phyloP scores from a whole-genome alignment of 2,113 vertebrate species.

The Halcyon malimbica region DNA sequence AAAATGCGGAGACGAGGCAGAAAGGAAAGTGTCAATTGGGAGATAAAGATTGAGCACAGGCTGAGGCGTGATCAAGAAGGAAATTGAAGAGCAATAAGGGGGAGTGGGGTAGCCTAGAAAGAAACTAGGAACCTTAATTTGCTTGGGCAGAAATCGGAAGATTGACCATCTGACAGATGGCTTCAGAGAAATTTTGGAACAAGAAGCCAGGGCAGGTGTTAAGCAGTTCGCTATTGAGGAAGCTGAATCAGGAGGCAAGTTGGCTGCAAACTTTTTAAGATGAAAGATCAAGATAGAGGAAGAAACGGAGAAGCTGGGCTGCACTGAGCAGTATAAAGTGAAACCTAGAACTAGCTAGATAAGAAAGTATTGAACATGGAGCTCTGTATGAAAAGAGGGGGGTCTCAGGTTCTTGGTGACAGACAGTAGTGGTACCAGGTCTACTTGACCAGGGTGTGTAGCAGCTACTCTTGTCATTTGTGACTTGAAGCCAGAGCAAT shows the following conservation, averaged over 20 bases:
- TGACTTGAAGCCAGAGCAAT: not conserved
- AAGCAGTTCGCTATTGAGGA: not conserved
- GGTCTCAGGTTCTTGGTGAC: not conserved
- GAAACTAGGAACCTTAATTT: not conserved
- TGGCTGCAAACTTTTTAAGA: not conserved
- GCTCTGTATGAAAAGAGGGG: not conserved
- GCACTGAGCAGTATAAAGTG: not conserved
- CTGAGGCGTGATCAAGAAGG: not conserved
- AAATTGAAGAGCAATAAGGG: not conserved
- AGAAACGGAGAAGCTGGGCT: not conserved
- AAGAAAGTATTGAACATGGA: not conserved
- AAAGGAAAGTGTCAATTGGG: constrained; percentile 10
- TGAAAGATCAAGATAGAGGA: not conserved
- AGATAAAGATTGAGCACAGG: constrained; percentile 30
- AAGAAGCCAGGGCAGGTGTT: not conserved
- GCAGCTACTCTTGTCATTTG: not conserved
- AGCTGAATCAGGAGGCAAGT: not conserved
- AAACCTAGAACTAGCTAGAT: not conserved
- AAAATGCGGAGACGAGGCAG: not conserved
- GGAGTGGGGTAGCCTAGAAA: not conserved
- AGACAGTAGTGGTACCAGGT: not conserved
- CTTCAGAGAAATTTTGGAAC: not conserved
- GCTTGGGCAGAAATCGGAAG: not conserved
- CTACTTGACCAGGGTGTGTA: not conserved
- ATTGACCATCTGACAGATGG: not conserved